Evolutionary conservation across 2,797 vertebrate species (phyloP), one percentile per base, ranked within the genome.

Genomic region (Salarias fasciatus): DNA sequence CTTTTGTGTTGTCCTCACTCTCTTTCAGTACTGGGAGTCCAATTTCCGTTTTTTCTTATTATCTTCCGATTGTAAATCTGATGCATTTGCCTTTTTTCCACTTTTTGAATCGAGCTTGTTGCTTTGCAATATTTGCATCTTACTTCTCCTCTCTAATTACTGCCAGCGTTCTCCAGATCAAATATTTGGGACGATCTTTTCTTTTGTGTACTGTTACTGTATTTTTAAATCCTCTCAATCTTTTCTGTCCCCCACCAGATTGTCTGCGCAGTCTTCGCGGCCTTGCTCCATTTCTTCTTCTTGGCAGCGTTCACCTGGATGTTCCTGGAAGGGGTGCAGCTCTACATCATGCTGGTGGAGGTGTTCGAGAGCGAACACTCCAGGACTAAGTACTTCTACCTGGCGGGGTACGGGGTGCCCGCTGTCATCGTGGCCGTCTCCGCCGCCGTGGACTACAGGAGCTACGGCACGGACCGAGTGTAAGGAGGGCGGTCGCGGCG

Each of bases 301-400:
- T 87, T 99, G 94, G 96, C 97, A 46, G 98, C 97, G 46, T 99
- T 99, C 89, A 98, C 97, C 11, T 99, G 98, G 98, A 99, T 99
- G 98, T 98, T 98, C 86, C 90, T 99, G 89, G 97, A 99, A 86
- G 98, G 97, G 0, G 98, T 99, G 60, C 97, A 99, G 85, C 96
- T 99, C 37, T 99, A 99, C 88, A 98, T 99, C 90, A 98, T 99
- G 97, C 92, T 99, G 89, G 96, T 99, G 75, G 97, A 99, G 88
- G 97, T 99, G 80, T 99, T 99, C 24, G 97, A 99, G 92, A 98
- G 97, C 0, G 97, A 98, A 63, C 96, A 97, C 83, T 99, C 98
- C 2, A 94, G 97, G 45, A 94, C 95, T 83, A 97, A 97, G 82
- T 99, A 98, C 85, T 99, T 99, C 86, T 99, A 99, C 89, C 88